Base-by-base conservation (phyloP, 1,140 invertebrate species). In the Zaprionus africanus region DNA sequence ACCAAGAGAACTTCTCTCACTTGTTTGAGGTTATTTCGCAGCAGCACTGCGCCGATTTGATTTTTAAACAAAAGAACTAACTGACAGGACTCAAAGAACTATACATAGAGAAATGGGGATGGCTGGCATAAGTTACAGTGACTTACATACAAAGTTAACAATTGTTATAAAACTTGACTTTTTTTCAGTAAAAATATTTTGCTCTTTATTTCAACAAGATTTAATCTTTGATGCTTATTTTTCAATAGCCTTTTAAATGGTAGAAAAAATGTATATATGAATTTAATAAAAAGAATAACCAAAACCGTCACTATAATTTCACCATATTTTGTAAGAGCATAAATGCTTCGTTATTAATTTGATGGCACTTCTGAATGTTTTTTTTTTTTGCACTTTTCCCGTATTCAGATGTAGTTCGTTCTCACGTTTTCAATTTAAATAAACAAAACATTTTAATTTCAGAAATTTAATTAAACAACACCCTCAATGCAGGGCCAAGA, bases 401-500 rank as follows among this genome's bases (percentile, higher is more conserved):
- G 58, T 62, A 76, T 81, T 88, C 70, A 78, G 43, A 70, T 58
- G 78, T 71, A 70, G 70, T 81, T 49, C 63, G 64, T 78, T 67
- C 78, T 74, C 57, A 78, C 66, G 91, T 91, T 92, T 92, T 90
- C 90, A 92, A 92, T 92, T 92, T 92, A 92, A 87, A 90, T 91
- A 87, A 91, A 92, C 90, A 92, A 92, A 92, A 92, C 90, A 87
- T 91, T 92, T 92, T 92, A 90, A 92, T 92, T 92, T 92, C 90
- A 91, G 82, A 92, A 84, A 90, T 92, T 91, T 92, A 92, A 92
- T 92, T 92, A 92, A 92, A 91, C 88, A 91, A 80, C 88, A 82
- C 78, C 34, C 54, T 57, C 85, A 78, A 49, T 65, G 68, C 46
- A 49, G 81, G 78, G 75, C 54, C 60, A 67, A 79, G 78, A 81